These are phyloP conservation scores for Ptilorrhoa leucosticta DNA, from an alignment of 2,113 vertebrate genomes.

Conservation along the genomic window DNA sequence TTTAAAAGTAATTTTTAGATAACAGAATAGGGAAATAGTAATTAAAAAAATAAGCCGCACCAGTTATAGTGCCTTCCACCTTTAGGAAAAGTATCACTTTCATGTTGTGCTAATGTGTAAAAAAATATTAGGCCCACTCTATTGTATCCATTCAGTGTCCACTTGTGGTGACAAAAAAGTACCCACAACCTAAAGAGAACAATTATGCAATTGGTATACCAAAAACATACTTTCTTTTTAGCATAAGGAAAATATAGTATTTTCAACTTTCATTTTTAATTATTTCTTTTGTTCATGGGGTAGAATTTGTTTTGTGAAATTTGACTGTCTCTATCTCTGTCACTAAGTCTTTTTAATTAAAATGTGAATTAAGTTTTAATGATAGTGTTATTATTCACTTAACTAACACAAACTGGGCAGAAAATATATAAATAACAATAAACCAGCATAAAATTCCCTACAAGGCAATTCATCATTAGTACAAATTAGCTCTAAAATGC, in stretches of 20 bases:
- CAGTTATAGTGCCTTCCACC: constrained; percentile 36
- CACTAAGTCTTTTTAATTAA: constrained; percentile 46
- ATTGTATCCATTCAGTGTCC: background rate
- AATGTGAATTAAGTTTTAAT: constrained; percentile 64
- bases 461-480: constrained; percentile 56
- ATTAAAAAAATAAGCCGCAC: constrained; percentile 20
- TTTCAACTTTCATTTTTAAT: background rate
- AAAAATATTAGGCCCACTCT: constrained; percentile 32
- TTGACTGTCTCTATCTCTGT: background rate
- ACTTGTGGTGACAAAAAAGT: background rate
- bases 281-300: background rate
- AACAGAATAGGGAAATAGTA: constrained; percentile 25
- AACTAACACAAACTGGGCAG: constrained; percentile 3
- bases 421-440: constrained; percentile 19
- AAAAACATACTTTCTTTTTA: background rate
- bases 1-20: constrained; percentile 24
- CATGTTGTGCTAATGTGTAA: constrained; percentile 12
- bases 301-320: constrained; percentile 20
- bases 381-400: constrained; percentile 25
- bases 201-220: background rate
- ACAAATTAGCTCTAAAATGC: constrained; percentile 60
- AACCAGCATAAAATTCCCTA: background rate
- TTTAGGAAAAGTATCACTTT: constrained; percentile 40
- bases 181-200: background rate
- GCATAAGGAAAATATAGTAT: background rate